A percentile compares a stretch with the other conserved stretches of the same genome.
phyloP scores from a whole-genome alignment of 2,888 invertebrate species.

The Acrocyrtus sp. region DNA sequence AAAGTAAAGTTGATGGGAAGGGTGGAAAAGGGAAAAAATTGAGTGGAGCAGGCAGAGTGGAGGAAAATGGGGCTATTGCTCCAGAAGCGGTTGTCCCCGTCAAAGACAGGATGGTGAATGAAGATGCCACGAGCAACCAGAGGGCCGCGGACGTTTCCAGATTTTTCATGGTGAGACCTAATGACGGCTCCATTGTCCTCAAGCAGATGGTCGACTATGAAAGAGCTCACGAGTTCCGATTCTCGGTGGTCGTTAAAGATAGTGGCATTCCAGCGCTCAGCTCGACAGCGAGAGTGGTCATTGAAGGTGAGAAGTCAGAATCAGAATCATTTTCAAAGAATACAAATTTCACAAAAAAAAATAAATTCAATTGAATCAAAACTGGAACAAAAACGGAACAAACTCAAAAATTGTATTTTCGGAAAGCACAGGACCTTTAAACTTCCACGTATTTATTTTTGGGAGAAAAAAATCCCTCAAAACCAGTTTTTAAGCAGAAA shows the following conservation, averaged over 20 bases:
- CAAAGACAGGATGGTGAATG: slow-evolving; percentile 57
- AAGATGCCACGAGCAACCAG: slow-evolving; percentile 71
- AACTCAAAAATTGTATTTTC: too few relatives aligned
- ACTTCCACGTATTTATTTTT: not conserved
- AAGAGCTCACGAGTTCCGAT: slow-evolving; percentile 76
- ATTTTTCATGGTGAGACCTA: slow-evolving; percentile 68
- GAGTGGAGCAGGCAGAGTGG: not conserved
- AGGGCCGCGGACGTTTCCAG: slow-evolving; percentile 56
- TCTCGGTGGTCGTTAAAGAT: slow-evolving; percentile 84
- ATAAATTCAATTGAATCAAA: too few relatives aligned
- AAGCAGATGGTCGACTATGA: slow-evolving; percentile 86
- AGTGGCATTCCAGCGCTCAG: slow-evolving; percentile 83
- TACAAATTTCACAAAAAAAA: not conserved
- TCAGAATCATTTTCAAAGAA: not conserved
- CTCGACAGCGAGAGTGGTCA: slow-evolving; percentile 84
- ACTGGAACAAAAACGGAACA: too few relatives aligned
- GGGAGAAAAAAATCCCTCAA: not conserved
- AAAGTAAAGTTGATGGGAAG: slow-evolving; percentile 14
- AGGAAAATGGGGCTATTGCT: not conserved
- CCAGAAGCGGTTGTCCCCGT: not conserved
- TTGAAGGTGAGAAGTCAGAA: slow-evolving; percentile 73
- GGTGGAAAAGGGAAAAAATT: not conserved
- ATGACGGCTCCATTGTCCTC: slow-evolving; percentile 80
- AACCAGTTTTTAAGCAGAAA: not conserved
- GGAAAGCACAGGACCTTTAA: not conserved